A percentile compares a stretch with the other conserved stretches of the same genome.
Conservation (phyloP, 2,888 invertebrate genomes). For the Tillus elongatus region DNA sequence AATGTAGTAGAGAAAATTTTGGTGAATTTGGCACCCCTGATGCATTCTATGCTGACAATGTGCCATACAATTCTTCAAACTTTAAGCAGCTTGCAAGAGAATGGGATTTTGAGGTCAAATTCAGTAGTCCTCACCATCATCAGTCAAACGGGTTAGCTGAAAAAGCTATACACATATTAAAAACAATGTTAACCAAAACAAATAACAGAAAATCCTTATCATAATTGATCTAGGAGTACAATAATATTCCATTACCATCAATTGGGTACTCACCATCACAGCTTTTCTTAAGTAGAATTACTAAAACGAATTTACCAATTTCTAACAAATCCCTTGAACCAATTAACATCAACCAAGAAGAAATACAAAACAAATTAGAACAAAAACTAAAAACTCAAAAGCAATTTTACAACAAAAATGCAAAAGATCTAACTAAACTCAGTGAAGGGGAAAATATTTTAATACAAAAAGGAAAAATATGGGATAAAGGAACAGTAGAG, state of each 20-base stretch:
- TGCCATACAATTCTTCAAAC: slow-evolving; percentile 4
- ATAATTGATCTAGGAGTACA: slow-evolving; percentile 6
- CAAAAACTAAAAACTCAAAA: too few species aligned
- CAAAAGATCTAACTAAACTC: slow-evolving; percentile 4
- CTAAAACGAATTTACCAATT: slow-evolving; percentile 5
- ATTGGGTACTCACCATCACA: slow-evolving; percentile 5
- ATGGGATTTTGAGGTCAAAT: slow-evolving; percentile 8
- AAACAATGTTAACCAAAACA: too few species aligned
- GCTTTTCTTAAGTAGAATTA: not conserved
- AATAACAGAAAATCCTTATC: too few species aligned
- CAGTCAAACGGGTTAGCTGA: slow-evolving; percentile 8
- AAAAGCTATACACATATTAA: slow-evolving; percentile 8
- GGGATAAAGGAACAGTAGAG: not conserved
- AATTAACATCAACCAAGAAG: not conserved
- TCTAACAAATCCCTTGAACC: slow-evolving; percentile 5
- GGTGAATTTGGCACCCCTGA: slow-evolving; percentile 7
- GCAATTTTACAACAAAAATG: slow-evolving; percentile 7
- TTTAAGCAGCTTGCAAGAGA: slow-evolving; percentile 5
- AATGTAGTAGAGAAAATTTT: slow-evolving; percentile 4
- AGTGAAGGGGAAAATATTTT: slow-evolving; percentile 7
- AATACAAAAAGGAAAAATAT: too few species aligned
- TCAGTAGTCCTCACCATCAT: slow-evolving; percentile 9
- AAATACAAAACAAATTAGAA: too few species aligned
- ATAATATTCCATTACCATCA: slow-evolving; percentile 5
- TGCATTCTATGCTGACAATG: slow-evolving; percentile 7